Evolutionary conservation across 1,140 invertebrate genomes (phyloP).

Genomic region (Venturia canescens): DNA sequence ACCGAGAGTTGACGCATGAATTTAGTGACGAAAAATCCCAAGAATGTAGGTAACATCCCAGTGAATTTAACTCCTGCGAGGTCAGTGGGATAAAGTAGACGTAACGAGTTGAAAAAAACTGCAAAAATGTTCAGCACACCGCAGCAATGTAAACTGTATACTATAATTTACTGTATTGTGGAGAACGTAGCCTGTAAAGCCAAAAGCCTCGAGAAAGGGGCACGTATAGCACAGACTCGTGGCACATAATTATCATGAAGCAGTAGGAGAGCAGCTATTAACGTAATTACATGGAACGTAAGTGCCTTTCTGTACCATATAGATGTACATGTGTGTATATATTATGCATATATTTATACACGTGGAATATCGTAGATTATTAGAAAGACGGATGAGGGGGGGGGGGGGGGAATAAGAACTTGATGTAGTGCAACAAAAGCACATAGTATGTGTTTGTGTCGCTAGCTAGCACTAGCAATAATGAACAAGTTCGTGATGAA

Average conservation of each 20-base stretch:
- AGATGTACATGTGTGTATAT: no score
- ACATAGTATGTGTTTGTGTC: neutral
- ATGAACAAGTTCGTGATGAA: slow-evolving; percentile 3
- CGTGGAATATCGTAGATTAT: slow-evolving; percentile 20
- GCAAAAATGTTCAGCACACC: slow-evolving; percentile 6
- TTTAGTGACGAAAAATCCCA: no score
- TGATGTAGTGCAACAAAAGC: slow-evolving; percentile 23
- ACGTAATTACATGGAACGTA: slow-evolving; percentile 46
- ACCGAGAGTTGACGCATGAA: no score
- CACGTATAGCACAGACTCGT: slow-evolving; percentile 26
- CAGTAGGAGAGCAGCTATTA: slow-evolving; percentile 34
- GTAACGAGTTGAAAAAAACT: slow-evolving; percentile 8
- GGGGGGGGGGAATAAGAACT: neutral
- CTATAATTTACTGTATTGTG: slow-evolving; percentile 28
- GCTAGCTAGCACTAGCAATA: neutral
- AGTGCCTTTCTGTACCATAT: slow-evolving; percentile 30
- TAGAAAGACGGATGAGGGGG: neutral
- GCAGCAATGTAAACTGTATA: slow-evolving; percentile 1
- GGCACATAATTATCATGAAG: slow-evolving; percentile 42
- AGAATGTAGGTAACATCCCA: no score
- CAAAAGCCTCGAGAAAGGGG: slow-evolving; percentile 22
- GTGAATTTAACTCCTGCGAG: neutral
- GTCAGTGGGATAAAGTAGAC: neutral
- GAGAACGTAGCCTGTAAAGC: neutral
- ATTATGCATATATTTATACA: slow-evolving; percentile 16